Conservation (phyloP, 37 sponge, comb jelly and placozoan genomes). For the Amphimedon queenslandica region DNA sequence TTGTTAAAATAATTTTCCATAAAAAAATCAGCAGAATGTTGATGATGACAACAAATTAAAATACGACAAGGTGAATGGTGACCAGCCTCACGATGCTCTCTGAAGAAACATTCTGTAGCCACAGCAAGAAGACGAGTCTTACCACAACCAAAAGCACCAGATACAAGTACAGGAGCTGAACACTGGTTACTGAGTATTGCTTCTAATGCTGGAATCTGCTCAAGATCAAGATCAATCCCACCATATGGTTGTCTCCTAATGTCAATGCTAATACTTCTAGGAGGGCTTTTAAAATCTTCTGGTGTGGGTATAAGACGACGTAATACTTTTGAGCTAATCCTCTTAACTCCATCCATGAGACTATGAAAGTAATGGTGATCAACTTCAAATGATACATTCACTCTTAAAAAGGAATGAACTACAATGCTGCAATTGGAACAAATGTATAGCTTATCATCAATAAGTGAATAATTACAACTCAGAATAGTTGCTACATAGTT, state of each 20-base stretch:
- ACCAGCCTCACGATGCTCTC: neutral
- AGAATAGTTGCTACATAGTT: neutral
- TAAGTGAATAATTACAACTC: neutral
- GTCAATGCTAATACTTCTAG: too few relatives aligned
- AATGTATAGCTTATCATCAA: neutral
- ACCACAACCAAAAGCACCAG: constrained; percentile 80
- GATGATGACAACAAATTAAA: constrained; percentile 62
- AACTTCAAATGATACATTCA: constrained; percentile 28
- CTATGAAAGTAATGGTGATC: constrained; percentile 51
- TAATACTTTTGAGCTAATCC: neutral
- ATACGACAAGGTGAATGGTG: too few relatives aligned
- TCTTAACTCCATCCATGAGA: constrained; percentile 12
- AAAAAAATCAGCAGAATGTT: constrained; percentile 55
- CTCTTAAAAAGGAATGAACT: neutral
- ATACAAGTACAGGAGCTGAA: constrained; percentile 27
- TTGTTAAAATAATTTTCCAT: constrained; percentile 47
- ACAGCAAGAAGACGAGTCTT: constrained; percentile 53
- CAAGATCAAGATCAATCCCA: neutral
- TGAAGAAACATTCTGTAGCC: constrained; percentile 47
- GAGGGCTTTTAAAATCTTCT: neutral
- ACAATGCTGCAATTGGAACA: neutral
- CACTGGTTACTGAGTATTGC: constrained; percentile 13
- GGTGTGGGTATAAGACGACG: neutral
- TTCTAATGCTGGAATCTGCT: constrained; percentile 19
- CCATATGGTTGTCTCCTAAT: neutral